phyloP scores from a whole-genome alignment of 2,113 vertebrate genomes.

The Syrrhaptes paradoxus region DNA sequence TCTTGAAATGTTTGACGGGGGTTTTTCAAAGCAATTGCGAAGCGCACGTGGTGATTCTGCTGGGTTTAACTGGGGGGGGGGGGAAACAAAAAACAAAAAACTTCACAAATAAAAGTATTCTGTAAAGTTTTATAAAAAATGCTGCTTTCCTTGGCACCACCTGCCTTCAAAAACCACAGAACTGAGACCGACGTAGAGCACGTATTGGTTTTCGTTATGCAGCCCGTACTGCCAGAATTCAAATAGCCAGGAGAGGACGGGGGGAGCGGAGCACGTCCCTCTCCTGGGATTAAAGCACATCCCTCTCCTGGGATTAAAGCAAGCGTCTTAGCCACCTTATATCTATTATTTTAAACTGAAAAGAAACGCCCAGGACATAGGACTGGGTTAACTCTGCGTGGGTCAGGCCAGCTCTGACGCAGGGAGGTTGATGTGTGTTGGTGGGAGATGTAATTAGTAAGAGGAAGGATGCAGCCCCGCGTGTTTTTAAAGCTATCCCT shows the following conservation, averaged over 20 bases:
- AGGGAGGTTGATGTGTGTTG: no score
- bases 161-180: neutral
- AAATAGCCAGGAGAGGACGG: neutral
- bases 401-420: neutral
- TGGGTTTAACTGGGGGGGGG: neutral
- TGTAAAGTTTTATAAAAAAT: neutral
- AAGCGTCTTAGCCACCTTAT: neutral
- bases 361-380: neutral
- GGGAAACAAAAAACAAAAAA: rapidly evolving
- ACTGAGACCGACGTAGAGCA: rapidly evolving
- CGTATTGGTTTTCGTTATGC: neutral
- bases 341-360: neutral
- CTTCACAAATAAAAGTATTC: neutral
- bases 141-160: constrained; percentile 6
- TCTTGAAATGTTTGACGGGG: neutral
- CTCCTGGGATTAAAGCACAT: neutral
- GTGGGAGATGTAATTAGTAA: neutral
- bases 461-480: neutral
- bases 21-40: neutral
- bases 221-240: neutral
- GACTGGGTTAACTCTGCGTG: neutral
- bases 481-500: neutral
- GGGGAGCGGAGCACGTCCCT: neutral
- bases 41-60: rapidly evolving
- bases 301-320: neutral